phyloP scores from a whole-genome alignment of 2,797 vertebrate genomes.

The Pseudomugil tenellus region DNA sequence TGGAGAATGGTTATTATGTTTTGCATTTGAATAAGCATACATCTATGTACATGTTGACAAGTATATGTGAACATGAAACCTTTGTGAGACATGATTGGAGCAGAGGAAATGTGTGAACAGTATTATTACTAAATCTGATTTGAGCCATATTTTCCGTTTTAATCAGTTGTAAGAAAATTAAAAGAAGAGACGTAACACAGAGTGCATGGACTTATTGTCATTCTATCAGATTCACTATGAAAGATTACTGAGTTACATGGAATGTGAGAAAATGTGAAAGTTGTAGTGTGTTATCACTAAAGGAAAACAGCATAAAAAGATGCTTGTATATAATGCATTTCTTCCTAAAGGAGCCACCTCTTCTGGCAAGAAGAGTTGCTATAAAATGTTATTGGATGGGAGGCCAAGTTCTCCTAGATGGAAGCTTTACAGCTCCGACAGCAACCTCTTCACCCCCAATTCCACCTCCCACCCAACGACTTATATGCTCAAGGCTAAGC shows the following conservation, averaged over 20 bases:
- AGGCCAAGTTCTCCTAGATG: conserved; percentile 12
- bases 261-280: neutral
- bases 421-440: conserved; percentile 49
- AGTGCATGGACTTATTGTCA: neutral
- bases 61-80: neutral
- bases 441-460: conserved; percentile 13
- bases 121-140: neutral
- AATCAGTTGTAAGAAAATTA: neutral
- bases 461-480: conserved; percentile 5
- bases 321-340: neutral
- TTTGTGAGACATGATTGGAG: neutral
- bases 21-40: neutral
- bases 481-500: conserved; percentile 43
- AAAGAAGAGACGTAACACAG: neutral
- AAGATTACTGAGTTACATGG: neutral
- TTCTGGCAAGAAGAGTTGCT: neutral
- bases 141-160: neutral
- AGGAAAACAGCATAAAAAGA: neutral
- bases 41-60: neutral
- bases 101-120: neutral
- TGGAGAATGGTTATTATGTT: conserved; percentile 39
- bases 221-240: conserved; percentile 10
- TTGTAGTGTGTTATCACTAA: neutral
- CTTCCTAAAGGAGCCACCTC: neutral
- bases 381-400: neutral